Evolutionary conservation across 2,113 vertebrate genomes (phyloP).

Genomic region (Suricata suricatta): DNA sequence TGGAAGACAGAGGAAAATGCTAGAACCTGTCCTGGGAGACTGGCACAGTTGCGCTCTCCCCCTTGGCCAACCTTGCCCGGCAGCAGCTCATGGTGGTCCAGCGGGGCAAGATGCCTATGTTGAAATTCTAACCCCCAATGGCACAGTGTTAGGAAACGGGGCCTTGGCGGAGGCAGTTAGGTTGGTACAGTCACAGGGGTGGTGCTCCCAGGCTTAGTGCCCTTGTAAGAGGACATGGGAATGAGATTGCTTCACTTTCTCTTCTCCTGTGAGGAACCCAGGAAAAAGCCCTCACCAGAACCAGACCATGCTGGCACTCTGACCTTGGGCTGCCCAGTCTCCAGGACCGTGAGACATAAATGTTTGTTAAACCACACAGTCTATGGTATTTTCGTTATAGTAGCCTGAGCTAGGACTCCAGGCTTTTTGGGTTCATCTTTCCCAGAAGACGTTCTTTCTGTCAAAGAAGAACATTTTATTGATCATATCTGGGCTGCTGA

Average conservation of each 20-base stretch:
- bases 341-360: not conserved
- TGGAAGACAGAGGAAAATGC: not conserved
- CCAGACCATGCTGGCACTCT: too few species aligned
- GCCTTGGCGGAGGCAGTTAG: not conserved
- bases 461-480: not conserved
- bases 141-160: not conserved
- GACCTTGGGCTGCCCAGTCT: not conserved
- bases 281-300: not conserved
- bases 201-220: not conserved
- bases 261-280: not conserved
- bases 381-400: not conserved
- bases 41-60: not conserved
- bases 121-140: not conserved
- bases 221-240: not conserved
- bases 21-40: fast-evolving
- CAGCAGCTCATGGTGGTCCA: not conserved
- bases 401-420: not conserved
- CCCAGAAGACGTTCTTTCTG: not conserved
- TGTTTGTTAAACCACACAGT: not conserved
- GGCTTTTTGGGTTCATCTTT: not conserved
- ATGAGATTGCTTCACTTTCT: not conserved
- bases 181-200: not conserved
- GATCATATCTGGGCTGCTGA: not conserved
- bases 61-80: not conserved
- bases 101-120: not conserved